These are phyloP conservation scores for Ctenoplectra terminalis DNA, from an alignment of 1,140 invertebrate genomes.

Conservation along the genomic window DNA sequence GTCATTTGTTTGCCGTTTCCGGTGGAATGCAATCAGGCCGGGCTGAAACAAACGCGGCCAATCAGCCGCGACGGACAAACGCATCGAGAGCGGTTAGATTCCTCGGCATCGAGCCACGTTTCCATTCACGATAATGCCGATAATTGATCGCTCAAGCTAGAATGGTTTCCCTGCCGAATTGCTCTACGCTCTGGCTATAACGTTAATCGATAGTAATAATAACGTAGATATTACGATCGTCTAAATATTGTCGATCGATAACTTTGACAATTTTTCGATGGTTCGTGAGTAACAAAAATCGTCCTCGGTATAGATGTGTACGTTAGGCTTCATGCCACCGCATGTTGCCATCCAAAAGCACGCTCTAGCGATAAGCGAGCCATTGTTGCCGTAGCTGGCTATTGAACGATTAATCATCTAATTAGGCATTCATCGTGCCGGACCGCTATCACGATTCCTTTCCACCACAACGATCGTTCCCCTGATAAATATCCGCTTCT, in stretches of 20 bases:
- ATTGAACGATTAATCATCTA: conserved; percentile 79
- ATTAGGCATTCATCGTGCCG: conserved; percentile 69
- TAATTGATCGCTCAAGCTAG: conserved; percentile 49
- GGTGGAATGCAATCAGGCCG: conserved; percentile 70
- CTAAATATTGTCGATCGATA: not conserved
- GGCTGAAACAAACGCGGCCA: conserved; percentile 60
- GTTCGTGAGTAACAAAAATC: not conserved
- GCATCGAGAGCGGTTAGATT: conserved; percentile 52
- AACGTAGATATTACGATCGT: not conserved
- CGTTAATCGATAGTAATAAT: not conserved
- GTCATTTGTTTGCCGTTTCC: conserved; percentile 76
- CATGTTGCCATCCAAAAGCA: conserved; percentile 69
- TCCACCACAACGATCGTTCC: conserved; percentile 42
- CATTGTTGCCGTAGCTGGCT: conserved; percentile 66
- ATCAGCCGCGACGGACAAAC: conserved; percentile 69
- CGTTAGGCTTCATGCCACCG: conserved; percentile 12
- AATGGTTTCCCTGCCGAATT: conserved; percentile 31
- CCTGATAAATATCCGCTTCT: conserved; percentile 63
- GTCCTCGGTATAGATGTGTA: not conserved
- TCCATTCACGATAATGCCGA: conserved; percentile 38
- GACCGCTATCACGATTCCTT: conserved; percentile 48
- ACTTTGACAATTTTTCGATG: conserved; percentile 12
- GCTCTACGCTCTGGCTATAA: not conserved
- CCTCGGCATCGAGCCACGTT: conserved; percentile 40
- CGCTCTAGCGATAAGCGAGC: conserved; percentile 72